These are phyloP conservation scores for Hestina assimilis DNA, from an alignment of 1,140 invertebrate species.

Conservation along the genomic window DNA sequence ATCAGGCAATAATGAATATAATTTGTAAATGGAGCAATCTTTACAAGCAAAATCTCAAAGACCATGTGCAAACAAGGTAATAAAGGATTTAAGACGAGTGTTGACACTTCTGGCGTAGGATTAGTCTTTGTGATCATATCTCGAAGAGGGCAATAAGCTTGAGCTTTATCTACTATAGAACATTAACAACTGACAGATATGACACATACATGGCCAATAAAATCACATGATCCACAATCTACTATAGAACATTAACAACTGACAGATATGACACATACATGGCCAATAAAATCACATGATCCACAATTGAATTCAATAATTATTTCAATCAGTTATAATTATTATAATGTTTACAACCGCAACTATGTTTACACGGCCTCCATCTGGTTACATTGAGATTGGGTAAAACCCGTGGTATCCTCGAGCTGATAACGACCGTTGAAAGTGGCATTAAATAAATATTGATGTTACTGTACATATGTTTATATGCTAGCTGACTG, in stretches of 20 bases:
- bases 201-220: neutral
- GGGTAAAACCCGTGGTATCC: conserved; percentile 1
- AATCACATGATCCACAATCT: neutral
- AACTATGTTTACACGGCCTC: neutral
- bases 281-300: neutral
- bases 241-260: too few relatives aligned
- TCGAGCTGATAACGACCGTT: neutral
- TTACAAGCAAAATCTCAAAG: conserved; percentile 87
- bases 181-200: too few relatives aligned
- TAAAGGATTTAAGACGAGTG: too few relatives aligned
- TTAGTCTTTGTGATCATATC: too few relatives aligned
- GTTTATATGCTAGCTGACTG: too few relatives aligned
- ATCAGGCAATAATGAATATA: conserved; percentile 86
- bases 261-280: too few relatives aligned
- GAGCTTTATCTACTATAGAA: too few relatives aligned
- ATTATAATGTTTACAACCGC: neutral
- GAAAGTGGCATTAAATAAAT: too few relatives aligned
- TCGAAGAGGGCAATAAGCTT: too few relatives aligned
- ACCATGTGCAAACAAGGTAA: conserved; percentile 82
- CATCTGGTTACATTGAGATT: neutral
- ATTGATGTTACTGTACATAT: too few relatives aligned
- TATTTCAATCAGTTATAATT: neutral
- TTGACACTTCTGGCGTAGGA: too few relatives aligned
- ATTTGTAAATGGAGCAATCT: conserved; percentile 88
- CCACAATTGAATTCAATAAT: neutral